Evolutionary conservation across 2,113 vertebrate species (phyloP), one percentile per base, ranked within the genome.

Genomic region (Brachyhypopomus gauderio): DNA sequence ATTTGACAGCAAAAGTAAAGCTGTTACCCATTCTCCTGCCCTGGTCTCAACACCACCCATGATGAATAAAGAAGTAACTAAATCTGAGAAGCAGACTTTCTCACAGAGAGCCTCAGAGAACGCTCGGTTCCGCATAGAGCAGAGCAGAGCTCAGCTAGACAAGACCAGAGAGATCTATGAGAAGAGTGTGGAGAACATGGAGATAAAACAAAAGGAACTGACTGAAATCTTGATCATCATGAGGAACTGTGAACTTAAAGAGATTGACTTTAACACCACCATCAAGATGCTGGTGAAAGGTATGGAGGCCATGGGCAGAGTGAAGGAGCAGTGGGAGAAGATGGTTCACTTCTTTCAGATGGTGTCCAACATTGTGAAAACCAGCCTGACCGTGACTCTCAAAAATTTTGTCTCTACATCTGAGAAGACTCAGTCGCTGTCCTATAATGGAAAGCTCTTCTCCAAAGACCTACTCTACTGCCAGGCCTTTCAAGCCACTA

Each of bases 261-360:
- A 89, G 22, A 79, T 89, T 0, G 86, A 91, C 62, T 90, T 90
- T 73, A 60, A 83, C 0, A 79, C 59, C 59, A 62, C 62, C 25
- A 30, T 64, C 25, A 11, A 16, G 1, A 64, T 27, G 23, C 62
- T 30, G 62, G 59, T 69, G 20, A 79, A 86, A 56, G 87, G 88
- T 6, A 77, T 90, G 25, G 55, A 85, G 34, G 87, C 86, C 1
- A 64, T 91, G 81, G 88, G 86, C 0, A 38, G 27, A 36, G 83
- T 90, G 38, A 86, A 88, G 48, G 85, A 85, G 41, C 88, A 91
- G 20, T 89, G 88, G 89, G 77, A 86, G 62, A 89, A 89, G 78
- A n/a, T n/a, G n/a, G n/a, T n/a, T n/a, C n/a, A n/a, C n/a, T n/a
- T n/a, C n/a, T n/a, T n/a, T n/a, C n/a, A n/a, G n/a, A n/a, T n/a